A percentile compares a stretch with the other conserved stretches of the same genome.
Conservation (phyloP, 2,113 vertebrate species). For the Progne subis region DNA sequence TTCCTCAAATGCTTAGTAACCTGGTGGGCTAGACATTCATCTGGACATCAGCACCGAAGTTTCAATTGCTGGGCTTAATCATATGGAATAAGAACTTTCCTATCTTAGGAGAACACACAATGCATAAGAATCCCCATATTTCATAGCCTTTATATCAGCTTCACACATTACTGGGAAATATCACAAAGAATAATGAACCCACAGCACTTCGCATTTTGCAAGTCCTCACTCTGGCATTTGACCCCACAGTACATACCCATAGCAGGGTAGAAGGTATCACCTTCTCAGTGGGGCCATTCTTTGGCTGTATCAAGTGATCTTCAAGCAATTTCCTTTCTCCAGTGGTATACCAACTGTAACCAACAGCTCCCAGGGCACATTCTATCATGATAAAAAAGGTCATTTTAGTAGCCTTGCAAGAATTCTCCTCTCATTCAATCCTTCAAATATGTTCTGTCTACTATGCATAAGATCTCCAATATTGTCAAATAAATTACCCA, state of each 20-base stretch:
- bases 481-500: background rate
- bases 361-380: background rate
- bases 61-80: background rate
- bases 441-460: background rate
- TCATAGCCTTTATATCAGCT: background rate
- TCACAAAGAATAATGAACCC: background rate
- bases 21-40: background rate
- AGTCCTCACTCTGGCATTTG: background rate
- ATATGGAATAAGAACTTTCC: background rate
- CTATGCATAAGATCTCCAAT: background rate
- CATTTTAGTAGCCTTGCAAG: background rate
- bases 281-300: background rate
- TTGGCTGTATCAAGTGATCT: background rate
- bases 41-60: background rate
- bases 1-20: background rate
- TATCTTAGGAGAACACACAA: background rate
- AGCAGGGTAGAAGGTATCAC: background rate
- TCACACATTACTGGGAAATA: background rate
- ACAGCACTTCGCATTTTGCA: background rate
- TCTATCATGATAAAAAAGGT: background rate
- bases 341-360: background rate
- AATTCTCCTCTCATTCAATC: background rate
- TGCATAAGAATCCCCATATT: background rate
- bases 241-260: background rate
- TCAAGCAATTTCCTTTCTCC: background rate